Evolutionary conservation across 23 tunicate species (phyloP), one percentile per base, ranked within the genome.

Genomic region (Ascidia mentula): DNA sequence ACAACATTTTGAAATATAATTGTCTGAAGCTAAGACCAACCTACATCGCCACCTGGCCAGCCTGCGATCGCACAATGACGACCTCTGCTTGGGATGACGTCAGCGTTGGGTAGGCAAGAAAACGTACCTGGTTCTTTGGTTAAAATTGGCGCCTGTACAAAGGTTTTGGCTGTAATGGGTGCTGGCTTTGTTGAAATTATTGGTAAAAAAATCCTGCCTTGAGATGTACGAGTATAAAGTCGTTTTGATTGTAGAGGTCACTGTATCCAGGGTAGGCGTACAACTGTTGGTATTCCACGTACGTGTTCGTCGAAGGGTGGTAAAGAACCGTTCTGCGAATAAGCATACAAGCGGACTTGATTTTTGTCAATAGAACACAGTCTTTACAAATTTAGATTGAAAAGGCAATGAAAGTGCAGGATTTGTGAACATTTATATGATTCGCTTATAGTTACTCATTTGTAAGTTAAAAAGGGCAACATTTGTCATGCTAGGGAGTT

Each of bases 11-110:
- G n/a, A n/a, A n/a, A n/a, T n/a, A n/a, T n/a, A n/a, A n/a, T n/a
- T n/a, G n/a, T n/a, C n/a, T n/a, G n/a, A n/a, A n/a, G n/a, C n/a
- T n/a, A 3, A 53, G 15, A 9, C 73, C 40, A 37, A 72, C 84
- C 80, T 45, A 70, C 80, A 1, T 79, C 79, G 22, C 96, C 89
- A 18, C 82, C 89, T 0, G 89, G 32, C 84, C 80, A 76, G 15
- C 89, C 96, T 40, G 71, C 79, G 13, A 76, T 60, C 9, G 69
- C 39, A 40, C 96, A 90, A 13, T 39, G 37, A 35, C 84, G 69
- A n/a, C 84, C 79, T 0, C 79, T 69, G 9, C 32, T 37, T 28
- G 96, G 96, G 0, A 90, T 80, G 61, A 90, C 89, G 79, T 90
- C 61, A 30, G 0, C 7, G 40, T 90, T 90, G 0, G 96, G 96